Evolutionary conservation across 2,113 vertebrate species (phyloP).

Genomic region (human (Homo sapiens)): DNA sequence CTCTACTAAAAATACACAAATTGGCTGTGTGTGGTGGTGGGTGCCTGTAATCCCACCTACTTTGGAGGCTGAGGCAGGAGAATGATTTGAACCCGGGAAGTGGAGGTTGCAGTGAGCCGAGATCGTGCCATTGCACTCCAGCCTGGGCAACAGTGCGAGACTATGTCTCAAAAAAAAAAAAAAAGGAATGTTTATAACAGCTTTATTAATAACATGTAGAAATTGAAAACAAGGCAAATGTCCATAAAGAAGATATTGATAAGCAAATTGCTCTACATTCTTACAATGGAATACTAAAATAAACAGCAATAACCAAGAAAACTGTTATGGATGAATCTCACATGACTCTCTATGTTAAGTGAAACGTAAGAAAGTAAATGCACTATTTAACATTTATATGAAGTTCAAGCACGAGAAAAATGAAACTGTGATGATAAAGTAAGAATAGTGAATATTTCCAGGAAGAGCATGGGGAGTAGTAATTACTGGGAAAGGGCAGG

Average conservation of each 20-base stretch:
- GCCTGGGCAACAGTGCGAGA: too few relatives aligned
- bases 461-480: background rate
- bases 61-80: too few relatives aligned
- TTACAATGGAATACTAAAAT: background rate
- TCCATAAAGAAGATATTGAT: background rate
- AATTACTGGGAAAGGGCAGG: background rate
- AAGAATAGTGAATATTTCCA: background rate
- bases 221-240: background rate
- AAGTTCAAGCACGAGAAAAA: background rate
- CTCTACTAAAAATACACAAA: too few relatives aligned
- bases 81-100: too few relatives aligned
- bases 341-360: background rate
- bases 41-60: too few relatives aligned
- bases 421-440: background rate
- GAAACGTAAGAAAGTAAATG: background rate
- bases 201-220: slow-evolving; percentile 6
- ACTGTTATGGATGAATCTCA: background rate
- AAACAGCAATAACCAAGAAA: background rate
- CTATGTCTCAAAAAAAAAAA: too few relatives aligned
- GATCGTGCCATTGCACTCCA: too few relatives aligned
- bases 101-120: too few relatives aligned
- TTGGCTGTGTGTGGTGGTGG: too few relatives aligned
- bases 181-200: background rate
- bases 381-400: background rate
- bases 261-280: background rate